Evolutionary conservation across 2,797 vertebrate species (phyloP).

Genomic region (Clarias laeviceps): DNA sequence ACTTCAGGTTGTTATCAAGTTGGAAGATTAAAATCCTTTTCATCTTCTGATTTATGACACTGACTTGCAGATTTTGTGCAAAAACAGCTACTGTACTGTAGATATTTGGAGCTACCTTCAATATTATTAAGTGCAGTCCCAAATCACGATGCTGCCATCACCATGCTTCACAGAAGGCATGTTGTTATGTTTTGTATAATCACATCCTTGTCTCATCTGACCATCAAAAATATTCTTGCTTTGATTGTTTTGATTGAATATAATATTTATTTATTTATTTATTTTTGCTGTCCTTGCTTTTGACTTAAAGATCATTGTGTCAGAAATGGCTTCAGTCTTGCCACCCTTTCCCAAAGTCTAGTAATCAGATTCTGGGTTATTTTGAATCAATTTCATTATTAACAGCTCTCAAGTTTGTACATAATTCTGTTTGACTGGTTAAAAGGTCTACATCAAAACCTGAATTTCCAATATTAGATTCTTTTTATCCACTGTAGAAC

Average conservation of each 20-base stretch:
- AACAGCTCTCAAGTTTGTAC: background rate
- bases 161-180: background rate
- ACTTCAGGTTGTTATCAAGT: background rate
- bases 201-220: background rate
- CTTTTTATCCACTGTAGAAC: background rate
- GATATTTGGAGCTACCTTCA: background rate
- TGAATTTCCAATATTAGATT: background rate
- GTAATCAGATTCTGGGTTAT: background rate
- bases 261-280: too few species aligned
- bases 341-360: background rate
- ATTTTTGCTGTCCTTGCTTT: background rate
- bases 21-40: background rate
- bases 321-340: background rate
- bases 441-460: background rate
- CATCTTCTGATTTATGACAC: background rate
- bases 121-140: background rate
- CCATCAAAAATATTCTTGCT: background rate
- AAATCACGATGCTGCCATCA: background rate
- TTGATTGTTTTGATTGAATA: background rate
- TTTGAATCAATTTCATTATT: background rate
- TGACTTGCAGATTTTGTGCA: conserved; percentile 1
- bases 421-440: background rate
- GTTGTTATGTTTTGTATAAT: background rate
- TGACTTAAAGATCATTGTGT: background rate
- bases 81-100: background rate